Base-by-base conservation (phyloP, 2,113 vertebrate genomes). In the Bettongia penicillata region DNA sequence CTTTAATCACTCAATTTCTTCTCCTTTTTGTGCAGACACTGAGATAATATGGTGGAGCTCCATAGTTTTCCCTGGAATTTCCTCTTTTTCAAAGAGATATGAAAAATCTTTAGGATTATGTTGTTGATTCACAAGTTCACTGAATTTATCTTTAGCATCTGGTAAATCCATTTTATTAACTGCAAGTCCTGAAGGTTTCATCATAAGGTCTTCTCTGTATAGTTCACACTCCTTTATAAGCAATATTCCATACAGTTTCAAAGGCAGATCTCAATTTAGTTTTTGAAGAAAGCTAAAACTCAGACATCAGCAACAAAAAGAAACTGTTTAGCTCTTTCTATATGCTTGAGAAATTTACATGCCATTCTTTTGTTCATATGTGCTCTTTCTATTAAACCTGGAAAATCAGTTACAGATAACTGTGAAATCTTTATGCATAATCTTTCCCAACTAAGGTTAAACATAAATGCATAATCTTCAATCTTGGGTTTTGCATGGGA, bases 91-190 rank as follows among this genome's bases (percentile, higher is more conserved):
- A 94, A 99, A 91, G 91, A 98, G 97, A 84, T 98, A 94, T 31
- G 98, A 97, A 95, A 99, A 99, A 77, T 98, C 99, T 77, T 98
- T 96, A 97, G 99, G 99, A 95, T 98, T 99, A 96, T 99, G 96
- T 0, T 99, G 98, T 57, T 99, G 99, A 94, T 98, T 95, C 92
- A 97, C 96, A 84, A 99, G 98, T 95, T 99, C 98, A 77, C 95
- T 95, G 50, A 99, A 97, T 90, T 98, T 99, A 93, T 98, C 97
- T 28, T 99, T 98, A 28, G 99, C 99, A 68, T 98, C 97, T 48
- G 99, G 99, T 93, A 99, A 99, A 98, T 99, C 99, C 99, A 99
- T 99, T 98, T 99, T 99, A 98, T 99, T 99, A 96, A 99, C 96
- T 53, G 99, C 99, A 95, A 99, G 98, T 53, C 99, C 96, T 9